phyloP scores from a whole-genome alignment of 2,888 invertebrate genomes.

The Caenorhabditis sulstoni region DNA sequence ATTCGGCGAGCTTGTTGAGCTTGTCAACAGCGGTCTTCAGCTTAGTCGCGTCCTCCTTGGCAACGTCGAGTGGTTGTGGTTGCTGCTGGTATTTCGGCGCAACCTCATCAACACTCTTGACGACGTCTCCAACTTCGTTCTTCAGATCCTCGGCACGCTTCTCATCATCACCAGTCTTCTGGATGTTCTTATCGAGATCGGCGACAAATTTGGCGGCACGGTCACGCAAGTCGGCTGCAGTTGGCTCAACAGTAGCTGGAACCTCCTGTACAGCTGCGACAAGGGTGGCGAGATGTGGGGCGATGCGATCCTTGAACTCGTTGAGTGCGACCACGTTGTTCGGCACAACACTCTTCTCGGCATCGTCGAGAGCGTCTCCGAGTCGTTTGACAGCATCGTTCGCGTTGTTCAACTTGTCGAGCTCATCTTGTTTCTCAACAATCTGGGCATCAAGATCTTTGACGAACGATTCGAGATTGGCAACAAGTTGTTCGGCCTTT shows the following conservation, averaged over 20 bases:
- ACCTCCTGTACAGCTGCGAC: conserved; percentile 43
- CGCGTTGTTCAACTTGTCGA: conserved; percentile 60
- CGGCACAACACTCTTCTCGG: conserved; percentile 39
- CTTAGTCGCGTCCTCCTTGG: conserved; percentile 44
- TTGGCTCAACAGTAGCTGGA: conserved; percentile 45
- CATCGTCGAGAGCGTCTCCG: conserved; percentile 61
- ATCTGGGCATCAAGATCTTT: conserved; percentile 53
- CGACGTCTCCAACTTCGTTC: conserved; percentile 33
- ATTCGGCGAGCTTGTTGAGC: conserved; percentile 37
- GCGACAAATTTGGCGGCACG: conserved; percentile 50
- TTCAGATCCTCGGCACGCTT: conserved; percentile 52
- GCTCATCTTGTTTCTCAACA: conserved; percentile 55
- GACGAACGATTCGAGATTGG: conserved; percentile 48
- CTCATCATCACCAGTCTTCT: conserved; percentile 46
- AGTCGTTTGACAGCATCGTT: conserved; percentile 56
- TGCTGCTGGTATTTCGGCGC: conserved; percentile 43
- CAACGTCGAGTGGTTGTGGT: conserved; percentile 54
- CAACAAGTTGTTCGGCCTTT: conserved; percentile 56
- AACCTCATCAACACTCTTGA: conserved; percentile 30
- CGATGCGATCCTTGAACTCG: conserved; percentile 52
- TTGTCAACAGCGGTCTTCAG: conserved; percentile 47
- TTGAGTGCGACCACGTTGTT: conserved; percentile 46
- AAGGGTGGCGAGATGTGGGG: conserved; percentile 46
- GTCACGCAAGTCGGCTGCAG: conserved; percentile 37
- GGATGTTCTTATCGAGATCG: conserved; percentile 43